Evolutionary conservation across 2,888 invertebrate genomes (phyloP).

Genomic region (Leptinotarsa haldemani): DNA sequence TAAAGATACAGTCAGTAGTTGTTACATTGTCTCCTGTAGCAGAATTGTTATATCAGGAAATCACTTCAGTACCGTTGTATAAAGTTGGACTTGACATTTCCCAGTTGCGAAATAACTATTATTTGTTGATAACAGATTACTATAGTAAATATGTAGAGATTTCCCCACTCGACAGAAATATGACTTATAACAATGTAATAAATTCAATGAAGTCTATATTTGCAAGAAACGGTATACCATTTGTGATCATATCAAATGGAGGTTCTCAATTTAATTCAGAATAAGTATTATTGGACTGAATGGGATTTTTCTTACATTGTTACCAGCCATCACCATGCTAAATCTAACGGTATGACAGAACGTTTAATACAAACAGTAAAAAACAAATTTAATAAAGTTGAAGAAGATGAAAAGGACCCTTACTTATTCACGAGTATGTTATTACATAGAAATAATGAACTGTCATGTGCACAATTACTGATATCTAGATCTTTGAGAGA

Average conservation of each 20-base stretch:
- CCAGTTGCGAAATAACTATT: neutral
- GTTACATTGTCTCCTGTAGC: neutral
- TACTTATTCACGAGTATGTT: neutral
- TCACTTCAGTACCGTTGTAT: neutral
- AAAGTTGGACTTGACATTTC: neutral
- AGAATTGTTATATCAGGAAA: neutral
- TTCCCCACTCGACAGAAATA: neutral
- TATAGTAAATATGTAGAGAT: slow-evolving; percentile 1
- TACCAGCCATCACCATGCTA: neutral
- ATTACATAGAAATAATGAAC: neutral
- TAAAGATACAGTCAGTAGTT: neutral
- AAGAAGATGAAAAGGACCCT: slow-evolving; percentile 5
- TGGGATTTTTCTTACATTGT: neutral
- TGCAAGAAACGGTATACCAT: slow-evolving; percentile 10
- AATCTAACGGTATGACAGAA: neutral
- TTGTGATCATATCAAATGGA: neutral
- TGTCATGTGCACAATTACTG: neutral
- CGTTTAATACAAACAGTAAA: neutral
- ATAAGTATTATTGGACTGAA: neutral
- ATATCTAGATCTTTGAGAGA: neutral
- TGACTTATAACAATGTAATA: neutral
- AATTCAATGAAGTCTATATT: neutral
- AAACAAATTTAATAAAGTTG: neutral
- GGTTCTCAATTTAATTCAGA: neutral
- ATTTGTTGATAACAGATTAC: neutral